Conservation (phyloP, 2,888 invertebrate species). For the Priocnemis perturbator region DNA sequence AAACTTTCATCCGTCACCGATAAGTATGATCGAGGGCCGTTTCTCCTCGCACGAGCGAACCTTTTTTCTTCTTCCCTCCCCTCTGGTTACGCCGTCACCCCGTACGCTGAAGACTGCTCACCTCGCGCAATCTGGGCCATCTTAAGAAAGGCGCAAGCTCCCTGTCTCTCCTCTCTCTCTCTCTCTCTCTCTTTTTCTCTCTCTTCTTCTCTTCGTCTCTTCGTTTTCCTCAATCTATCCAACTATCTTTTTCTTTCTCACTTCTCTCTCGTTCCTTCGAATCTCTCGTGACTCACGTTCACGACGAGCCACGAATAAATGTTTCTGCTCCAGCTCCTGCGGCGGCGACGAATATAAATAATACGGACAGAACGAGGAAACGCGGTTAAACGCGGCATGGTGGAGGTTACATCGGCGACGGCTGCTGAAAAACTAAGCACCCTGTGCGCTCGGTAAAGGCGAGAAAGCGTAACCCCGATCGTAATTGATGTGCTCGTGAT, state of each 20-base stretch:
- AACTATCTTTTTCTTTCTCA: too few species aligned
- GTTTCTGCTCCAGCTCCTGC: constrained; percentile 49
- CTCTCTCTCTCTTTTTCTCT: neutral
- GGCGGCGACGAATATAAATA: constrained; percentile 53
- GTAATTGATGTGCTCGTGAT: too few species aligned
- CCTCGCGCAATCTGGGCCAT: constrained; percentile 1
- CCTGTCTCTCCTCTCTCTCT: neutral
- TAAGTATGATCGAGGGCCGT: constrained; percentile 25
- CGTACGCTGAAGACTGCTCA: too few species aligned
- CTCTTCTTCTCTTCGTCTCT: neutral
- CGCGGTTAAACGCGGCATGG: constrained; percentile 46
- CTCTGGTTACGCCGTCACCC: neutral
- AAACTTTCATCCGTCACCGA: constrained; percentile 32
- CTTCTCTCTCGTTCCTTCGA: too few species aligned
- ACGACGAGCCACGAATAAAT: constrained; percentile 54
- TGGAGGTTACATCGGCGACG: constrained; percentile 26
- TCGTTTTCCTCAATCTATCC: too few species aligned
- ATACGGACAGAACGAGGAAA: constrained; percentile 50
- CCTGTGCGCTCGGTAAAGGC: too few species aligned
- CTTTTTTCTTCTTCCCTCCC: constrained; percentile 5
- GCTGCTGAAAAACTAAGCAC: neutral
- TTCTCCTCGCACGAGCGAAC: too few species aligned
- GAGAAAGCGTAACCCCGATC: too few species aligned
- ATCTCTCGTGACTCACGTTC: constrained; percentile 51
- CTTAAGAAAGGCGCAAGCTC: neutral